Conservation (phyloP, 35 echinoderm and acorn worm genomes). For the Apostichopus parvimensis region DNA sequence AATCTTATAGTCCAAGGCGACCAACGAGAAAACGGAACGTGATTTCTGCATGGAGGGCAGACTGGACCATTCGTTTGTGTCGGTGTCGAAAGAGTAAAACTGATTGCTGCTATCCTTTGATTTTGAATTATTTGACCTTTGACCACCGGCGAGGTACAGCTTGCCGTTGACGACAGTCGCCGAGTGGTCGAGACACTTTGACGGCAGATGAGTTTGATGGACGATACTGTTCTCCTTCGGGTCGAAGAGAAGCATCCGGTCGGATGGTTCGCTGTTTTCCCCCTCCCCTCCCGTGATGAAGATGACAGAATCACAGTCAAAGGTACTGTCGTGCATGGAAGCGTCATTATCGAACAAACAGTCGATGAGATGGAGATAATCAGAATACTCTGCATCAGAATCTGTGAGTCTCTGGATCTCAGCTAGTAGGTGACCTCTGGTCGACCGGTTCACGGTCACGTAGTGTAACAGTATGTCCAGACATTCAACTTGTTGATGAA, state of each 20-base stretch:
- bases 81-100: constrained; percentile 60
- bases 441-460: background rate
- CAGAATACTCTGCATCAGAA: background rate
- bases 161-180: constrained; percentile 53
- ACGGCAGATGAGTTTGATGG: constrained; percentile 58
- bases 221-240: constrained; percentile 45
- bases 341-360: background rate
- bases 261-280: constrained; percentile 40
- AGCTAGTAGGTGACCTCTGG: background rate
- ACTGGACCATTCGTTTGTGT: constrained; percentile 65
- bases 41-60: constrained; percentile 83
- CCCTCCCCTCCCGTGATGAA: constrained; percentile 75
- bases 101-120: constrained; percentile 82
- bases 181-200: constrained; percentile 67
- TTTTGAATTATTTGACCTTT: constrained; percentile 70
- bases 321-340: background rate
- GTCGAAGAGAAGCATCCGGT: constrained; percentile 59
- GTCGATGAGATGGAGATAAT: background rate
- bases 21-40: constrained; percentile 71
- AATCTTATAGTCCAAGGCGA: constrained; percentile 55
- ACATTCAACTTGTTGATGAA: constrained; percentile 12
- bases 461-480: constrained; percentile 29
- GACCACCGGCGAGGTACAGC: constrained; percentile 88
- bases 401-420: background rate
- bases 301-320: constrained; percentile 13